phyloP scores from a whole-genome alignment of 1,140 invertebrate genomes.

The Nasonia longicornis region DNA sequence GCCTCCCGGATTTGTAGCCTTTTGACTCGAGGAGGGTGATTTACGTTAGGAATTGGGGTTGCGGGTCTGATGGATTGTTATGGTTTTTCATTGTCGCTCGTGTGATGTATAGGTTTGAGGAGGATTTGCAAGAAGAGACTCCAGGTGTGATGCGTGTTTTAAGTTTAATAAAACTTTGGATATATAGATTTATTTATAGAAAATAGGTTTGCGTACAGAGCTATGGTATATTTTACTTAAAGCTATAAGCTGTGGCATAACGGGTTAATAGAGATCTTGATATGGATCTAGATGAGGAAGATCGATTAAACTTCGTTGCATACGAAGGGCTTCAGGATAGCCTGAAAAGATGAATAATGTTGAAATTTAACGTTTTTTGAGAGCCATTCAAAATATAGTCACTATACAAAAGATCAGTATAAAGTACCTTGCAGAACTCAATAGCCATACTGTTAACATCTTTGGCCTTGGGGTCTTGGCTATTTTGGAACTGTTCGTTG shows the following conservation, averaged over 20 bases:
- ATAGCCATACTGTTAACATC: conserved; percentile 15
- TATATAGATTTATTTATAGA: too few species aligned
- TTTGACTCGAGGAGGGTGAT: not conserved
- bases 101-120: not conserved
- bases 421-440: conserved; percentile 12
- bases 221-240: too few species aligned
- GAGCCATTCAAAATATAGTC: not conserved
- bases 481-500: conserved; percentile 7
- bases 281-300: too few species aligned
- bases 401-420: not conserved
- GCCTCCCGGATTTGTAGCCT: not conserved
- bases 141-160: too few species aligned
- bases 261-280: too few species aligned
- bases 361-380: not conserved
- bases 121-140: not conserved
- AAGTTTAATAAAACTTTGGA: too few species aligned
- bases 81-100: not conserved
- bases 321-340: not conserved
- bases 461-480: not conserved
- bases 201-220: too few species aligned
- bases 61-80: not conserved
- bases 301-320: not conserved
- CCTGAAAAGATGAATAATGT: conserved; percentile 18
- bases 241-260: too few species aligned
- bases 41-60: not conserved